These are phyloP conservation scores for Dynastes grantii DNA, from an alignment of 2,888 invertebrate species.

Conservation along the genomic window DNA sequence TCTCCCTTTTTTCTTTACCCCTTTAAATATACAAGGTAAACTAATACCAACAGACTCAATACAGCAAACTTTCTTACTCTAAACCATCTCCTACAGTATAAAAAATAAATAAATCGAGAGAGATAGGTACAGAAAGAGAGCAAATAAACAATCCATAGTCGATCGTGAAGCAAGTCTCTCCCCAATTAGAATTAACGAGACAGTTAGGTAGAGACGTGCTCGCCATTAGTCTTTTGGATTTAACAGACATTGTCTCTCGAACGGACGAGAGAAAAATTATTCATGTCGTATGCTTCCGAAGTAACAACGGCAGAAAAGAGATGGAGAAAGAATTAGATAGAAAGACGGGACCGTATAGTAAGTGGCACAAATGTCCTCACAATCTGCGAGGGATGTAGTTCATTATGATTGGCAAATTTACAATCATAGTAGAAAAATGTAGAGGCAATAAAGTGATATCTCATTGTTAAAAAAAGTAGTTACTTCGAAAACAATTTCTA, in stretches of 20 bases:
- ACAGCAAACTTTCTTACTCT: background rate
- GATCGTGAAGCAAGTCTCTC: constrained; percentile 18
- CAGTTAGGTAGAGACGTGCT: constrained; percentile 26
- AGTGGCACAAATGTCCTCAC: background rate
- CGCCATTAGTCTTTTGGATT: constrained; percentile 34
- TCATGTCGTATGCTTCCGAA: background rate
- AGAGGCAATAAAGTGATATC: background rate
- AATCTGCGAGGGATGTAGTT: constrained; percentile 15
- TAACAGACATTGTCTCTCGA: constrained; percentile 28
- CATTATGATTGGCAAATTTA: constrained; percentile 35
- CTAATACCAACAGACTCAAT: background rate
- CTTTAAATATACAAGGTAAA: background rate
- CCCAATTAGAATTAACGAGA: constrained; percentile 40
- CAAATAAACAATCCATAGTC: constrained; percentile 21
- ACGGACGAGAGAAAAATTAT: constrained; percentile 19
- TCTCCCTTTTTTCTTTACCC: background rate
- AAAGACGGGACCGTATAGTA: background rate
- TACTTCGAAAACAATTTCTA: too few relatives aligned
- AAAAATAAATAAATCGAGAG: constrained; percentile 3
- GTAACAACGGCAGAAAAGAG: background rate
- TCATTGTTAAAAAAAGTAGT: too few relatives aligned
- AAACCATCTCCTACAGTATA: background rate
- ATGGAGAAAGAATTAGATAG: background rate
- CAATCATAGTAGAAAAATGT: constrained; percentile 5
- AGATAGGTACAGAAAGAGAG: background rate